A percentile compares a stretch with the other conserved stretches of the same genome.
Evolutionary conservation across 2,113 vertebrate genomes (phyloP).

Genomic region (Panurus biarmicus): DNA sequence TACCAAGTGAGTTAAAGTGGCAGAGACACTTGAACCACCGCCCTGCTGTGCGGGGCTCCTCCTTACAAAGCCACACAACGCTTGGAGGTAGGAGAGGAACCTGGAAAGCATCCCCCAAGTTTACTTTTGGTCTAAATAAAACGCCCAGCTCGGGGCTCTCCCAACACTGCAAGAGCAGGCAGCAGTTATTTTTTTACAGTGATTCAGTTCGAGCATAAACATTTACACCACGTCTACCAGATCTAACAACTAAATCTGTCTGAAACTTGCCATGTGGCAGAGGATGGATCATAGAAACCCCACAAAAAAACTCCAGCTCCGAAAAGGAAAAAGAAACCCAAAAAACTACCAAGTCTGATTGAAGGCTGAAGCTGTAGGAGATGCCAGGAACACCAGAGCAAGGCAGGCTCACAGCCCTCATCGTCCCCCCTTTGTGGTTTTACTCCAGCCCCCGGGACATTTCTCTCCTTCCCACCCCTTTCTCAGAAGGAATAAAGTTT

Average conservation of each 20-base stretch:
- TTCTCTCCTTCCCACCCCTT: not conserved
- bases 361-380: not conserved
- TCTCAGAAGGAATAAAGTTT: not conserved
- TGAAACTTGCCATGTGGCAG: slow-evolving; percentile 2
- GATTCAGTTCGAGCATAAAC: slow-evolving; percentile 24
- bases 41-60: not conserved
- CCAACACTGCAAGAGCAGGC: not conserved
- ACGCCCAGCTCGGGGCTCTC: not conserved
- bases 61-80: not conserved
- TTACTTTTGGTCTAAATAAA: not conserved
- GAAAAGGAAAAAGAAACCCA: not conserved
- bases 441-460: not conserved
- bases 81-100: not conserved
- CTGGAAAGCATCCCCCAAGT: not conserved
- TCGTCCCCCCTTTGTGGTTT: fast-evolving
- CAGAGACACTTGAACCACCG: fast-evolving
- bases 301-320: not conserved
- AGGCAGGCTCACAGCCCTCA: not conserved
- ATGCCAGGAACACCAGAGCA: not conserved
- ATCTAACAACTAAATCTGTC: slow-evolving; percentile 7
- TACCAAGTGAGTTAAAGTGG: not conserved
- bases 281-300: not conserved
- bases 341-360: not conserved
- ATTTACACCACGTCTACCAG: slow-evolving; percentile 26
- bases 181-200: slow-evolving; percentile 18